Evolutionary conservation across 2,888 invertebrate genomes (phyloP).

Genomic region (Choristoneura rosaceana): DNA sequence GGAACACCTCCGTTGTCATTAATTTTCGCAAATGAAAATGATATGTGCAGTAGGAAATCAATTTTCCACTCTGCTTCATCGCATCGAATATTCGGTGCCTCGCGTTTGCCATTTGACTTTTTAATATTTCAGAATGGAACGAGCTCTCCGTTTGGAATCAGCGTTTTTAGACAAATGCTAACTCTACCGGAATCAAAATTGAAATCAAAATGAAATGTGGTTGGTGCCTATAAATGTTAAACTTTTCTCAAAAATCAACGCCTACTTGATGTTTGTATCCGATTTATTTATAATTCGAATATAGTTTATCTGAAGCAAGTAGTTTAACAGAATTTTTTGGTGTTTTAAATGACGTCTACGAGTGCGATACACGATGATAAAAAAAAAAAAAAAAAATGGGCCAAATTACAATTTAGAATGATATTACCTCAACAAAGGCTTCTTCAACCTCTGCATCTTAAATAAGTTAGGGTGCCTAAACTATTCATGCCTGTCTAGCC

Average conservation of each 20-base stretch:
- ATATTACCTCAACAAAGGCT: background rate
- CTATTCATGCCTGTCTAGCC: slow-evolving; percentile 25
- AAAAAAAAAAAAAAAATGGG: background rate
- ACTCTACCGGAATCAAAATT: slow-evolving; percentile 33
- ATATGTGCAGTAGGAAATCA: slow-evolving; percentile 73
- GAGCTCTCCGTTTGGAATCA: slow-evolving; percentile 47
- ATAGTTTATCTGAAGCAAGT: background rate
- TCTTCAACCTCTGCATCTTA: background rate
- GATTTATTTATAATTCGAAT: background rate
- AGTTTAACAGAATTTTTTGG: background rate
- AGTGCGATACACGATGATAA: too few species aligned
- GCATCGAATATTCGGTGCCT: slow-evolving; percentile 61
- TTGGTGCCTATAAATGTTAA: background rate
- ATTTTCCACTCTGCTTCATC: slow-evolving; percentile 70
- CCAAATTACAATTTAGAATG: background rate
- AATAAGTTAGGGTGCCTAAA: slow-evolving; percentile 6
- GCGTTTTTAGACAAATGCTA: slow-evolving; percentile 47
- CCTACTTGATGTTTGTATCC: too few species aligned
- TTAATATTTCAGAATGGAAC: slow-evolving; percentile 58
- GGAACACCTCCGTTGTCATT: slow-evolving; percentile 46
- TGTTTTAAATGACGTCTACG: too few species aligned
- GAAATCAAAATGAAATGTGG: slow-evolving; percentile 19
- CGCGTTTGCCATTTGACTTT: slow-evolving; percentile 64
- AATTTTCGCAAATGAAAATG: slow-evolving; percentile 68
- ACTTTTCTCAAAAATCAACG: background rate